These are phyloP conservation scores for Suillia variegata DNA, from an alignment of 2,888 invertebrate genomes.

Conservation along the genomic window DNA sequence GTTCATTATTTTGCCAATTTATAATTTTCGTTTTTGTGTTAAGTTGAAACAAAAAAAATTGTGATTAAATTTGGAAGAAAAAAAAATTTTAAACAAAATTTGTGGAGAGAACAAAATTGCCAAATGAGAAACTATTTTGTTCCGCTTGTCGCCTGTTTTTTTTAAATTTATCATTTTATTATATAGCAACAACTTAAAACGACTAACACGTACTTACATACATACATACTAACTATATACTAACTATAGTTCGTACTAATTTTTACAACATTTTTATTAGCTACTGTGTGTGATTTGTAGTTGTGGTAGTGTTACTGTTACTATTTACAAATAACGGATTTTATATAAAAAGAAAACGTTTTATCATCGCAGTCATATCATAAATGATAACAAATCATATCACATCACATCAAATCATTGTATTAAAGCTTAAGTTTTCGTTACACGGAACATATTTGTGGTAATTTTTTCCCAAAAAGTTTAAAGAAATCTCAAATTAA, in stretches of 20 bases:
- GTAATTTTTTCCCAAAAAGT: too few species aligned
- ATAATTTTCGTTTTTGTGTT: too few species aligned
- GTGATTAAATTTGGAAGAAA: not conserved
- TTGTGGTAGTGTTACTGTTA: not conserved
- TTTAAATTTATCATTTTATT: conserved; percentile 24
- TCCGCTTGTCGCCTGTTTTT: conserved; percentile 62
- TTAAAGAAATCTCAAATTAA: too few species aligned
- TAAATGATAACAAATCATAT: too few species aligned
- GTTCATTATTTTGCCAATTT: too few species aligned
- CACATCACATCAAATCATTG: too few species aligned
- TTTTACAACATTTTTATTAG: not conserved
- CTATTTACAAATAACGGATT: too few species aligned
- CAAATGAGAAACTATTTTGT: conserved; percentile 56
- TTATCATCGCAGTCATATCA: too few species aligned
- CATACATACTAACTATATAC: conserved; percentile 31
- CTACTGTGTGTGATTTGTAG: not conserved
- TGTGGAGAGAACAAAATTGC: not conserved
- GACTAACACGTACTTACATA: not conserved
- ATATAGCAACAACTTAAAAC: not conserved
- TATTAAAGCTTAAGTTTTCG: too few species aligned
- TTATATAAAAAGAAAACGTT: too few species aligned
- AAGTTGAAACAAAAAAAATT: too few species aligned
- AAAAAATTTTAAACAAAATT: not conserved
- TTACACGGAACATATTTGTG: too few species aligned
- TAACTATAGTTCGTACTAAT: conserved; percentile 8